Percentiles rank a stretch among this genome's conserved stretches.
These are phyloP conservation scores for Columba janthina DNA, from an alignment of 2,113 vertebrate species.

Conservation along the genomic window DNA sequence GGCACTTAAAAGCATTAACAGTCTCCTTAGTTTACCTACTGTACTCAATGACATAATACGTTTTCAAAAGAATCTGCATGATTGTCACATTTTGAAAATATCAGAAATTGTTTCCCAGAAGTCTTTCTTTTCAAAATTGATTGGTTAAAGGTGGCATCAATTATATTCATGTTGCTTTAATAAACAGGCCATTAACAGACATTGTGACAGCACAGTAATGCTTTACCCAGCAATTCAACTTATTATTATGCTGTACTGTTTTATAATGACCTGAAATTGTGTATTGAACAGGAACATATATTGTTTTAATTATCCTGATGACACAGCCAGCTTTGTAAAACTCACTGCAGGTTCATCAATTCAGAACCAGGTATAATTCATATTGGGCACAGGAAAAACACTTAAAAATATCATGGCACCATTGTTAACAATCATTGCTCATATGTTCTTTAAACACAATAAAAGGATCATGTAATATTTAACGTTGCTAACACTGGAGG, in stretches of 20 bases:
- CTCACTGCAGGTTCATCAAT: background rate
- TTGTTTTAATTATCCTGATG: background rate
- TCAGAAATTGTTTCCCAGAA: background rate
- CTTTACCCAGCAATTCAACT: background rate
- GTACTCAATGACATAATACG: background rate
- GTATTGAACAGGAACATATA: background rate
- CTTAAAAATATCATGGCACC: background rate
- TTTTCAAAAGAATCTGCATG: background rate
- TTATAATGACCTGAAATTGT: background rate
- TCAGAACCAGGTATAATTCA: background rate
- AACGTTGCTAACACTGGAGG: background rate
- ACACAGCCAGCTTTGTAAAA: background rate
- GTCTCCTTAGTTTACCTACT: background rate
- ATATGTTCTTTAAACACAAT: background rate
- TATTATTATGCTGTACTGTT: background rate
- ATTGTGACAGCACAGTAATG: background rate
- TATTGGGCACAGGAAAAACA: background rate
- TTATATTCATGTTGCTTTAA: background rate
- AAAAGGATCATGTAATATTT: background rate
- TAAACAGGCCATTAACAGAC: background rate
- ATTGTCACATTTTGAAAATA: constrained; percentile 42
- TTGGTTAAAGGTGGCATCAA: constrained; percentile 4
- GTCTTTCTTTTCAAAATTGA: background rate
- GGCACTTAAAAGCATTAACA: background rate
- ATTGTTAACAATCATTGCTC: background rate